Conservation (phyloP, 2,888 invertebrate genomes). For the Cyaniris semiargus region DNA sequence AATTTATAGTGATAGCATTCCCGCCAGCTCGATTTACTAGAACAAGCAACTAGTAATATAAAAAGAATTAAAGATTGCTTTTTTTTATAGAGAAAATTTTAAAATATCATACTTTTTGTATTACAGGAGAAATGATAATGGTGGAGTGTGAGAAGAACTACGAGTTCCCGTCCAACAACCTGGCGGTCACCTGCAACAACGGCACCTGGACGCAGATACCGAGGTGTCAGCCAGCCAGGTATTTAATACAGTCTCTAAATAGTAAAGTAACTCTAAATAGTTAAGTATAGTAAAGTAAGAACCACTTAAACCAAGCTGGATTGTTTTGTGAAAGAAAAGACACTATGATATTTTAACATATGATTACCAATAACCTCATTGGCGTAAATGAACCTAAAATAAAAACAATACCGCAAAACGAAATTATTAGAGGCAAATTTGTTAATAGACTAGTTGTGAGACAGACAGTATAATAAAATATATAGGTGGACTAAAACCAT, state of each 20-base stretch:
- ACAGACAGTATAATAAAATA: too few species aligned
- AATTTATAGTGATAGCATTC: too few species aligned
- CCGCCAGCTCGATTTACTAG: too few species aligned
- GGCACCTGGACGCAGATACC: constrained; percentile 98
- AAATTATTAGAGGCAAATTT: not conserved
- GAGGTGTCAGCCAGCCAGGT: constrained; percentile 90
- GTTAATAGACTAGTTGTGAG: not conserved
- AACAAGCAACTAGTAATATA: too few species aligned
- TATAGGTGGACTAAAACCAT: too few species aligned
- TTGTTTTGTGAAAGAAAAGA: too few species aligned
- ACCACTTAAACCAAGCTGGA: too few species aligned
- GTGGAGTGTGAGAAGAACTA: constrained; percentile 93
- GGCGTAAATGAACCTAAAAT: not conserved
- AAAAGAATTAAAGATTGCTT: too few species aligned
- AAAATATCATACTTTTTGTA: not conserved
- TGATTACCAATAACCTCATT: too few species aligned
- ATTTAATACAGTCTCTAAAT: constrained; percentile 33
- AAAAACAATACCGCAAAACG: not conserved
- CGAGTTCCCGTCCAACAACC: constrained; percentile 88
- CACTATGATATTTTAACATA: too few species aligned
- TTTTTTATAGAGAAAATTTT: not conserved
- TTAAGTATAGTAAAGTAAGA: not conserved
- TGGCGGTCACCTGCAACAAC: constrained; percentile 92
- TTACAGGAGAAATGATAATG: constrained; percentile 69
- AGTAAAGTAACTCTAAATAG: too few species aligned